Evolutionary conservation across 53 echinoderm and acorn worm species (phyloP).

Genomic region (Zoroaster sp.): DNA sequence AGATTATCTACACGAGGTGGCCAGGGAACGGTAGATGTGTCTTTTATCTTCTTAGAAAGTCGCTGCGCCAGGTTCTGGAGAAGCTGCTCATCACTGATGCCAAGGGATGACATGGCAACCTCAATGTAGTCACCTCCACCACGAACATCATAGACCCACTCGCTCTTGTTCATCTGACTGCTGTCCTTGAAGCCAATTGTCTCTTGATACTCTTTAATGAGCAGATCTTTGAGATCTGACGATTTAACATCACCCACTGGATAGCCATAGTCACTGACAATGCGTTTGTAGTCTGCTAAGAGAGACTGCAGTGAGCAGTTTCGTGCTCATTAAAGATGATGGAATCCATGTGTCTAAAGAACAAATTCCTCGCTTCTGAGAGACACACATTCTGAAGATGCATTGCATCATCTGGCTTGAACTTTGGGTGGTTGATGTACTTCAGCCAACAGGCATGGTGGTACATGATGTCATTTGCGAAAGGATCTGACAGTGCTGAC

Average conservation of each 20-base stretch:
- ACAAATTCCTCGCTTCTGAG: conserved; percentile 19
- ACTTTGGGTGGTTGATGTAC: conserved; percentile 21
- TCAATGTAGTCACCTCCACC: conserved; percentile 49
- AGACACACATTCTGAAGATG: conserved; percentile 44
- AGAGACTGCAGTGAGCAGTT: conserved; percentile 40
- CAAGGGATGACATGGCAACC: conserved; percentile 38
- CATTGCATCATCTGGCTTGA: neutral
- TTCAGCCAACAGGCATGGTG: conserved; percentile 54
- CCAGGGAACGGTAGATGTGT: conserved; percentile 35
- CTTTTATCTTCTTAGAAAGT: conserved; percentile 21
- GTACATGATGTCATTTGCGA: conserved; percentile 50
- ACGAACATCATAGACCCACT: conserved; percentile 43
- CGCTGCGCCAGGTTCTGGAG: conserved; percentile 37
- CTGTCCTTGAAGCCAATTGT: conserved; percentile 55
- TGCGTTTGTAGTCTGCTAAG: conserved; percentile 35
- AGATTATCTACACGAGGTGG: conserved; percentile 47
- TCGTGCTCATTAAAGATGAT: conserved; percentile 54
- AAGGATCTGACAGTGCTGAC: conserved; percentile 32
- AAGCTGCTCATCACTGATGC: conserved; percentile 60
- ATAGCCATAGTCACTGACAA: conserved; percentile 27
- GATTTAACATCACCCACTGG: conserved; percentile 28
- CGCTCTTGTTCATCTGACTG: conserved; percentile 57
- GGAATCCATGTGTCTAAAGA: conserved; percentile 18
- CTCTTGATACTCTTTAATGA: conserved; percentile 53
- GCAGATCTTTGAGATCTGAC: conserved; percentile 44